Evolutionary conservation across 2,888 invertebrate genomes (phyloP).

Genomic region (Mesoligia furuncula): DNA sequence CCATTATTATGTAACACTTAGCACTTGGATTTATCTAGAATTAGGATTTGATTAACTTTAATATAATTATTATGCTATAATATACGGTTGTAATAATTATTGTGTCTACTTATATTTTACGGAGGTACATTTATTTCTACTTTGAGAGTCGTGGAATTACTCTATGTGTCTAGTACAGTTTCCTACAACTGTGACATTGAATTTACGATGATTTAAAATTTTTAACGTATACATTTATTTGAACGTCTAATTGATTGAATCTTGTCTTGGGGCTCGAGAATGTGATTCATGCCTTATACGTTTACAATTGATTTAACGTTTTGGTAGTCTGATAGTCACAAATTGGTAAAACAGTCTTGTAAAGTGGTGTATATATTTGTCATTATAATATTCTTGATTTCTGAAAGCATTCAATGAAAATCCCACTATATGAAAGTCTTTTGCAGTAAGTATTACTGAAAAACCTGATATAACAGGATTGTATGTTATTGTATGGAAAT

Average conservation of each 20-base stretch:
- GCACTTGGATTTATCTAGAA: slow-evolving; percentile 84
- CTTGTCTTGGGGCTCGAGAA: slow-evolving; percentile 27
- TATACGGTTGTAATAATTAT: slow-evolving; percentile 73
- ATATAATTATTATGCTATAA: slow-evolving; percentile 58
- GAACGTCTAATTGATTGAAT: slow-evolving; percentile 66
- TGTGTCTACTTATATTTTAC: slow-evolving; percentile 67
- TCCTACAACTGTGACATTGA: slow-evolving; percentile 57
- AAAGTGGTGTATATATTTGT: slow-evolving; percentile 33
- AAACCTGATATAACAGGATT: not conserved
- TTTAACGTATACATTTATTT: slow-evolving; percentile 79
- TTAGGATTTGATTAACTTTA: slow-evolving; percentile 77
- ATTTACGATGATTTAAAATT: slow-evolving; percentile 57
- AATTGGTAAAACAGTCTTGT: slow-evolving; percentile 44
- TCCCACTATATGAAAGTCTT: not conserved
- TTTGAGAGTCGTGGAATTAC: slow-evolving; percentile 66
- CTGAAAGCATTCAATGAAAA: slow-evolving; percentile 21
- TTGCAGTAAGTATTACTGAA: not conserved
- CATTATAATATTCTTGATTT: slow-evolving; percentile 22
- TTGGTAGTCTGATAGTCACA: slow-evolving; percentile 38
- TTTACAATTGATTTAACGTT: slow-evolving; percentile 33
- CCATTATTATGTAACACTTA: slow-evolving; percentile 88
- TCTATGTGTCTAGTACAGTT: slow-evolving; percentile 57
- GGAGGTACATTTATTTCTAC: slow-evolving; percentile 67
- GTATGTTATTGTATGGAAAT: not conserved
- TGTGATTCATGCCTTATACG: slow-evolving; percentile 15